Evolutionary conservation across 2,888 invertebrate species (phyloP), one percentile per base, ranked within the genome.

Genomic region (Hecatera dysodea): DNA sequence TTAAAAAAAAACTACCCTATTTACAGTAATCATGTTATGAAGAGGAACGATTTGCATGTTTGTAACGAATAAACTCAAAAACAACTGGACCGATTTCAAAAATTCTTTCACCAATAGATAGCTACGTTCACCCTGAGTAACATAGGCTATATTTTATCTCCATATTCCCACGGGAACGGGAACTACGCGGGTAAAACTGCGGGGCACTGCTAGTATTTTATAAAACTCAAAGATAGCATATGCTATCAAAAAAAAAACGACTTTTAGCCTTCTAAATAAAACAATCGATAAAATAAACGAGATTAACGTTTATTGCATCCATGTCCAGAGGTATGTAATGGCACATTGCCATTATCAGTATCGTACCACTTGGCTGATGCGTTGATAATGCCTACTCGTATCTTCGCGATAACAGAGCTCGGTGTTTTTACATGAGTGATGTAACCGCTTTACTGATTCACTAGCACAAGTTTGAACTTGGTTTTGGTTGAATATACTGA

Each of bases 301-400:
- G 52, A 63, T 80, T 66, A 72, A 61, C 19, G 59, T 73, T 68
- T 80, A 74, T 82, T 75, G 72, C 69, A 62, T 36, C 17, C 29
- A 62, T 42, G 46, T 66, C 27, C 29, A 29, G 46, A 50, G 24
- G 53, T 66, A 56, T 46, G 50, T 67, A 72, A 65, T 65, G 72
- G 67, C 71, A 78, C 39, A 66, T 61, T 77, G 64, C 53, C 71
- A 62, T 63, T 83, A 78, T 85, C 81, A 77, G 22, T 64, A 81
- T 82, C 71, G 72, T 48, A 79, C 79, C 72, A 81, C 55, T 79
- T 78, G 73, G 73, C 83, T 83, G 74, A 48, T 64, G 59, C 33
- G 63, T 50, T 74, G 81, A 81, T 83, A 85, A 75, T 65, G 66
- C 65, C 68, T 85, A n/a, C n/a, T n/a, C n/a, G n/a, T n/a, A 85